Base-by-base conservation (phyloP, 53 echinoderm and acorn worm genomes). In the Henricia sp. region DNA sequence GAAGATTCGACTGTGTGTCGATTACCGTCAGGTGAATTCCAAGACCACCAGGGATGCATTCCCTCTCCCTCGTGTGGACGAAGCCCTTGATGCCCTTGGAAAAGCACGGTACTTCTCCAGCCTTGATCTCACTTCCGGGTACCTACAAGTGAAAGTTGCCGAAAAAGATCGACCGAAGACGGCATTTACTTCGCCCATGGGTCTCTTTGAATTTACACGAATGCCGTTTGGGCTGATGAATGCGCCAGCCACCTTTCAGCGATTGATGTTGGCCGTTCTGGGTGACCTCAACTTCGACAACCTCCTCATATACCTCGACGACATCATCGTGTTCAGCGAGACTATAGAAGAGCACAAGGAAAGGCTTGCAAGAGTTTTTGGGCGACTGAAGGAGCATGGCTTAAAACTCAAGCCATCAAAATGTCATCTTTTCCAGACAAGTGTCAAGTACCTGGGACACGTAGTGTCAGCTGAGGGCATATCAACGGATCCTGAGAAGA, bases 191-290 rank as follows among this genome's bases (percentile, higher is more conserved):
- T n/a, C n/a, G n/a, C n/a, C n/a, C n/a, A n/a, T n/a, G n/a, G n/a
- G n/a, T n/a, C n/a, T n/a, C n/a, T n/a, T n/a, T n/a, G n/a, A n/a
- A n/a, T n/a, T n/a, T n/a, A n/a, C n/a, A n/a, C n/a, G n/a, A n/a
- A n/a, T n/a, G n/a, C n/a, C n/a, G n/a, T n/a, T n/a, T n/a, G n/a
- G n/a, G n/a, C n/a, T n/a, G n/a, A n/a, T n/a, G n/a, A n/a, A n/a
- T n/a, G n/a, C 88, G 3, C 71, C 88, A 1, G 88, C 82, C 6
- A 87, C 88, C 1, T 87, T 87, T 34, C 88, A 87, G 40, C 41
- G 70, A 13, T 34, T 78, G 29, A 87, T 87, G 87, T 68, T 39
- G 14, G 70, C 43, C 4, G 87, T 65, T 1, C 37, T 87, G 4
- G 80, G 88, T 1, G 77, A 87, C 50, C n/a, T 87, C 23, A 87